A percentile compares a stretch with the other conserved stretches of the same genome.
Evolutionary conservation across 2,113 vertebrate genomes (phyloP).

Genomic region (Etheostoma spectabile): DNA sequence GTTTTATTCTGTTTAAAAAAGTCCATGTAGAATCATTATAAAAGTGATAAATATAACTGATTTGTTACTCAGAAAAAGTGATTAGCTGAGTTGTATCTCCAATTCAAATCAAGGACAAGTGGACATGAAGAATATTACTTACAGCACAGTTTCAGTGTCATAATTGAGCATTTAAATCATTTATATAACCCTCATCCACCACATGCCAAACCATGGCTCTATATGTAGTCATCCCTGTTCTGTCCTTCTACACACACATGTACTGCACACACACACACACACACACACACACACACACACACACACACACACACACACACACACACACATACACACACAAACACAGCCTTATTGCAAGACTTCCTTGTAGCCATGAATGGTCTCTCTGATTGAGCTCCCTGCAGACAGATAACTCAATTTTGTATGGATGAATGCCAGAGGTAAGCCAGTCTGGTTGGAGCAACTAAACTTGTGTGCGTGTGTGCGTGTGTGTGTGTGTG

Average conservation of each 20-base stretch:
- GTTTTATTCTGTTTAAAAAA: constrained; percentile 12
- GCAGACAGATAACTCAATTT: constrained; percentile 38
- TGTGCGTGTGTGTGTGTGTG: constrained; percentile 10
- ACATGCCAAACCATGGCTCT: constrained; percentile 56
- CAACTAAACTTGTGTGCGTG: constrained; percentile 7
- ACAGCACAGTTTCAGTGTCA: constrained; percentile 54
- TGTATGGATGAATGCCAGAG: constrained; percentile 39
- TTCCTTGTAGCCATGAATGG: constrained; percentile 20
- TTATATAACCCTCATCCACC: constrained; percentile 54
- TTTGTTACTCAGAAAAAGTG: constrained; percentile 29
- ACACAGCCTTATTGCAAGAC: constrained; percentile 12
- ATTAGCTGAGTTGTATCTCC: constrained; percentile 37
- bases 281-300: constrained; percentile 15
- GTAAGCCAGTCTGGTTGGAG: constrained; percentile 23
- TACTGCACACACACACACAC: constrained; percentile 4
- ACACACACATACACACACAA: constrained; percentile 11
- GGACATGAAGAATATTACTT: constrained; percentile 59
- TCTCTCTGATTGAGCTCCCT: constrained; percentile 40
- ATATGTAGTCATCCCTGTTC: constrained; percentile 65
- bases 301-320: constrained; percentile 8
- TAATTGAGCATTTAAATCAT: constrained; percentile 77
- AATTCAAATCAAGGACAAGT: constrained; percentile 25
- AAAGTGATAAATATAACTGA: constrained; percentile 11
- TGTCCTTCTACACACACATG: constrained; percentile 9
- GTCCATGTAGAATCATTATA: neutral